These are phyloP conservation scores for Megalopta genalis DNA, from an alignment of 1,140 invertebrate species.

Conservation along the genomic window DNA sequence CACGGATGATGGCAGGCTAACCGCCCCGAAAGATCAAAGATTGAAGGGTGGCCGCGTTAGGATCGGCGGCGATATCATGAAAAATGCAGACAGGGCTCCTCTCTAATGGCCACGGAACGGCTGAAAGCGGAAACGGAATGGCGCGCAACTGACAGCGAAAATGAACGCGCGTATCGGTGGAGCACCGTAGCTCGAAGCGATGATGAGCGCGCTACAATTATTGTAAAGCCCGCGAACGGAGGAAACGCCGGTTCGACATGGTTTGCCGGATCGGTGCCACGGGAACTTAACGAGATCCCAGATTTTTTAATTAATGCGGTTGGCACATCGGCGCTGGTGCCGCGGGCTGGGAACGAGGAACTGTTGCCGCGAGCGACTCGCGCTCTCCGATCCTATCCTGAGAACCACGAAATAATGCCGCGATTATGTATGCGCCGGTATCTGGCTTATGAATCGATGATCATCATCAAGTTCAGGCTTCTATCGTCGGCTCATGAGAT, in stretches of 20 bases:
- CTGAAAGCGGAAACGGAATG: conserved; percentile 17
- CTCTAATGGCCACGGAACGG: conserved; percentile 3
- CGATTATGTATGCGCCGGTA: conserved; percentile 55
- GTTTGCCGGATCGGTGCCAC: conserved; percentile 63
- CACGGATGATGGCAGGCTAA: not conserved
- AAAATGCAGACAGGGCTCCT: not conserved
- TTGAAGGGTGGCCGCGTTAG: not conserved
- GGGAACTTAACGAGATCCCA: conserved; percentile 65
- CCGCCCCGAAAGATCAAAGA: conserved; percentile 1
- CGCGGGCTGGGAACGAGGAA: conserved; percentile 64
- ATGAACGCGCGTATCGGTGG: too few species aligned
- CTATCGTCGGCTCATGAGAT: conserved; percentile 6
- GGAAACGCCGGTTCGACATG: conserved; percentile 51
- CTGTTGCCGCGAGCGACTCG: conserved; percentile 1
- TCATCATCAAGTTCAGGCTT: conserved; percentile 52
- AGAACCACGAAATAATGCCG: conserved; percentile 67
- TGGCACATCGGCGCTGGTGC: conserved; percentile 55
- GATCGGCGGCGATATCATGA: not conserved
- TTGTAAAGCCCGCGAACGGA: conserved; percentile 38
- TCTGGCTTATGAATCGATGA: conserved; percentile 58
- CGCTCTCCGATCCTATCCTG: conserved; percentile 36
- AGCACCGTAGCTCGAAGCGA: not conserved
- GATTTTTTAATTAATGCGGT: conserved; percentile 66
- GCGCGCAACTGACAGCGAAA: not conserved
- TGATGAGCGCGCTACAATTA: conserved; percentile 35